phyloP scores from a whole-genome alignment of 2,888 invertebrate genomes.

The Gandaritis pyraliata region DNA sequence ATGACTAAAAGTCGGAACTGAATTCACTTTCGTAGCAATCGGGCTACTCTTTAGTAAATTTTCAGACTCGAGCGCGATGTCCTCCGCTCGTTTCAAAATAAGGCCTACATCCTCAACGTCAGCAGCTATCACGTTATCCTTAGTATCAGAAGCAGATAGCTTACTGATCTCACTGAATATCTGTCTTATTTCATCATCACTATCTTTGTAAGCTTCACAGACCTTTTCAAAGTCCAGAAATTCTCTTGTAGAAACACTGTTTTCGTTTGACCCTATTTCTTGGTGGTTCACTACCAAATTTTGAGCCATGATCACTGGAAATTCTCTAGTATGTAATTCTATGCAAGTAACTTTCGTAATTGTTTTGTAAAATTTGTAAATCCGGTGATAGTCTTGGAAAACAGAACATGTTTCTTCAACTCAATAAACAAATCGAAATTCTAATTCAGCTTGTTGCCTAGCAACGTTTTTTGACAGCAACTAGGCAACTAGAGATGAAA shows the following conservation, averaged over 20 bases:
- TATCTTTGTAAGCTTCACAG: conserved; percentile 72
- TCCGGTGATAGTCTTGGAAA: neutral
- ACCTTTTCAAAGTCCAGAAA: conserved; percentile 73
- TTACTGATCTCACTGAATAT: conserved; percentile 89
- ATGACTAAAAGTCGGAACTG: conserved; percentile 43
- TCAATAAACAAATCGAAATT: conserved; percentile 7
- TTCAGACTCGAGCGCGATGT: conserved; percentile 71
- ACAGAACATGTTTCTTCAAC: neutral
- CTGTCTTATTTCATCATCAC: conserved; percentile 86
- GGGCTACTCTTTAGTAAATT: conserved; percentile 70
- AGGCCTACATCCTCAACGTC: conserved; percentile 74
- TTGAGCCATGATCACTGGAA: conserved; percentile 54
- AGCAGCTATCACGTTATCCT: conserved; percentile 58
- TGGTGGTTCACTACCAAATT: conserved; percentile 46
- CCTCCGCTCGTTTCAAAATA: conserved; percentile 75
- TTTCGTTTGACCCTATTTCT: conserved; percentile 67
- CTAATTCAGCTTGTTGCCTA: conserved; percentile 29
- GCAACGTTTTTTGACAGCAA: conserved; percentile 23
- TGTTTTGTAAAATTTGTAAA: neutral
- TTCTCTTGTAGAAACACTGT: conserved; percentile 73
- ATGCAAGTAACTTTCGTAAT: neutral
- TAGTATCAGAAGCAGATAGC: conserved; percentile 64
- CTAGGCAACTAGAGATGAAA: no score
- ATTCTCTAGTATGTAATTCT: neutral
- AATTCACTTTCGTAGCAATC: conserved; percentile 45